Evolutionary conservation across 2,888 invertebrate species (phyloP), one percentile per base, ranked within the genome.

Genomic region (Macropis europaea): DNA sequence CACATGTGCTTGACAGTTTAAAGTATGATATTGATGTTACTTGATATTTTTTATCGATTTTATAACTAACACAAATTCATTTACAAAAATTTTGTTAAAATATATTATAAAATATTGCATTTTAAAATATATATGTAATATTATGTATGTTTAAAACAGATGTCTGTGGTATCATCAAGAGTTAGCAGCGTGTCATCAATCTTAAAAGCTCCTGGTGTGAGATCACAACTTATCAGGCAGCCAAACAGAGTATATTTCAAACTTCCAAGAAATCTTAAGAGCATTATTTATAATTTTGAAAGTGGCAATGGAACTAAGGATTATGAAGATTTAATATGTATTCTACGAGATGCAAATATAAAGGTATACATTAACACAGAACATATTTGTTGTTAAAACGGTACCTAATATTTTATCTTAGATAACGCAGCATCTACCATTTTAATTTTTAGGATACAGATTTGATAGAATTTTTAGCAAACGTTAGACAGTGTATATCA

Each of bases 401-500:
- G n/a, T n/a, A n/a, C n/a, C 1, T 43, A 45, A 34, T 7, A 13
- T 11, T 15, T 48, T 4, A 22, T 22, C 45, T 19, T 42, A 34
- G 32, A 19, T 30, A 28, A 40, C 6, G 52, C 38, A 3, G 40
- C n/a, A 13, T 13, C 9, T 19, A 0, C 32, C 40, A 26, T 48
- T 66, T 66, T 72, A 54, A n/a, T 59, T 73, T 88, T 90, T 80
- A 93, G 91, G 94, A 94, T 82, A 86, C 85, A 4, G 93, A 94
- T 73, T 90, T 94, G 19, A 79, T 91, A n/a, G 88, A 90, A 19
- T 88, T 94, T 38, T 83, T 94, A 15, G 86, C 86, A 40, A 93
- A 93, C 83, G 91, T 93, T 0, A 91, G 91, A 40, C 91, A 92
- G 73, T 92, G 93, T 80, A 91, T 94, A 24, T 91, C 92, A n/a